Conservation (phyloP, 2,888 invertebrate species). For the Buathra laborator region DNA sequence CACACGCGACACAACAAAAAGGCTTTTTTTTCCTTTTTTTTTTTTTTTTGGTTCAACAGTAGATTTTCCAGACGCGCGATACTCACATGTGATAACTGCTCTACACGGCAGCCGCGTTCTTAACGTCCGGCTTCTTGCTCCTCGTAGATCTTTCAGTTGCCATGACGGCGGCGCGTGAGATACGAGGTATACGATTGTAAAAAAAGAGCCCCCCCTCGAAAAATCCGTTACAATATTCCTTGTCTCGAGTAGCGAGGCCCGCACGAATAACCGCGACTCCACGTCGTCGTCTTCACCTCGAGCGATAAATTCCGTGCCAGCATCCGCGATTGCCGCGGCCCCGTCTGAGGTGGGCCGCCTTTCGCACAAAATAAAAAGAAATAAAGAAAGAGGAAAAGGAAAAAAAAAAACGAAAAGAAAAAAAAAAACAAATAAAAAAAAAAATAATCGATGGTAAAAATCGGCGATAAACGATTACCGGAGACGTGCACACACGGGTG, state of each 20-base stretch:
- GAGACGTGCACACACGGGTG: neutral
- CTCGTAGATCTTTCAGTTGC: conserved; percentile 77
- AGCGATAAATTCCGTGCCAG: conserved; percentile 42
- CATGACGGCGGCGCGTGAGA: conserved; percentile 78
- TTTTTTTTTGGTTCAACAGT: conserved; percentile 28
- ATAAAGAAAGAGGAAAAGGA: conserved; percentile 10
- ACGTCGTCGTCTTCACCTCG: conserved; percentile 53
- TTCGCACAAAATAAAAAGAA: conserved; percentile 5
- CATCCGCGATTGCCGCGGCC: conserved; percentile 52
- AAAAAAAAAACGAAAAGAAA: conserved; percentile 14
- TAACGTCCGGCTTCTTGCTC: conserved; percentile 76
- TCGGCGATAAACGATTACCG: neutral
- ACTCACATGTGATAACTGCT: conserved; percentile 79
- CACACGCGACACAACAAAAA: conserved; percentile 63
- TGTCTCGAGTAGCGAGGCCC: conserved; percentile 31
- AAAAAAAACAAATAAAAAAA: neutral
- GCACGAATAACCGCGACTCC: conserved; percentile 14
- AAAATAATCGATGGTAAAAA: neutral
- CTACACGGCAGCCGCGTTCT: conserved; percentile 75
- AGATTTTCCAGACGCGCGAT: conserved; percentile 55
- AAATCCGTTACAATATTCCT: neutral
- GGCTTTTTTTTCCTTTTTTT: conserved; percentile 14
- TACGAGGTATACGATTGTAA: conserved; percentile 1
- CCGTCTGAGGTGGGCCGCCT: conserved; percentile 17
- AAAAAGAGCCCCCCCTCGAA: neutral